Evolutionary conservation across 2,113 vertebrate species (phyloP), one percentile per base, ranked within the genome.

Genomic region (Tylochromis polylepis): DNA sequence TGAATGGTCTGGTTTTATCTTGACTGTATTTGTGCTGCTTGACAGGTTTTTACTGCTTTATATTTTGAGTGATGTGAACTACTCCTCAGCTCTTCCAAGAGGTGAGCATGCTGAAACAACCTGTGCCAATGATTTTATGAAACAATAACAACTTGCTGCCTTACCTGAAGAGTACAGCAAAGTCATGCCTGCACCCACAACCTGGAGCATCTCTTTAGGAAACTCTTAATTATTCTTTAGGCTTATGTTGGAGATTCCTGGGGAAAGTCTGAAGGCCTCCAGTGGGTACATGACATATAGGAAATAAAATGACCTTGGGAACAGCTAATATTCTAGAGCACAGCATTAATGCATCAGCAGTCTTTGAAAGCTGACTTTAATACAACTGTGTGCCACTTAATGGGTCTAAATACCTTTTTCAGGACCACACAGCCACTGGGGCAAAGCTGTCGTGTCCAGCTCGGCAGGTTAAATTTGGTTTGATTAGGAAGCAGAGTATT

Each of bases 41-140:
- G 18, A 22, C 70, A 55, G 88, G n/a, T 49, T 84, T 8, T 84
- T 91, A 4, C 41, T 90, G 36, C 15, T 83, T 60, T 78, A 38
- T n/a, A 29, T 87, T 20, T 16, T 91, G 41, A 80, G 49, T 75
- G 87, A 59, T 20, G 11, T 65, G 3, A 11, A 41, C 51, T 29
- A 4, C 56, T 83, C 78, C 3, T 79, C 81, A 56, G 55, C 59
- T 58, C 31, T 81, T 55, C 84, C 57, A 49, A 38, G 2, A 75
- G 86, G 88, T 91, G 34, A 83, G 86, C 2, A 2, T 65, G 31
- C 36, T 65, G 31, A 65, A 65, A 65, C 60, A 0, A 58, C 24
- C 31, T 65, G 12, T 31, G 36, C 60, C 36, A 34, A 36, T 65
- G 4, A 38, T 65, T 65, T 65, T 65, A 38, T 65, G 60, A 38